Evolutionary conservation across 1,140 invertebrate species (phyloP).

Genomic region (Agrypnia vestita): DNA sequence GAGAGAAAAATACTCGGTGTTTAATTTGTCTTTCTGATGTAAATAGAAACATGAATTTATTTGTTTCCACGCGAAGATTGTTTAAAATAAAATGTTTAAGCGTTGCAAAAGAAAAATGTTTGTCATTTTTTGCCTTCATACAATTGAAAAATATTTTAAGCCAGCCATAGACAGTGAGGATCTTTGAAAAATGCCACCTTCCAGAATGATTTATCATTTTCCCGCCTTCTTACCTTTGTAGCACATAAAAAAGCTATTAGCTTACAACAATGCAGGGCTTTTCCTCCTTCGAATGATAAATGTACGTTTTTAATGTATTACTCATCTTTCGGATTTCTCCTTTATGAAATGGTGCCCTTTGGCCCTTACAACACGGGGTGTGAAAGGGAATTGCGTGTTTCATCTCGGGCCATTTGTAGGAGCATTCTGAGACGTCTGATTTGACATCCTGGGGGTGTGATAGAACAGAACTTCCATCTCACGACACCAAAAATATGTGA

Average conservation of each 20-base stretch:
- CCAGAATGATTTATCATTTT: slow-evolving; percentile 42
- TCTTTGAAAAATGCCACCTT: slow-evolving; percentile 45
- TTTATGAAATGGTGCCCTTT: slow-evolving; percentile 38
- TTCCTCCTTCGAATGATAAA: slow-evolving; percentile 50
- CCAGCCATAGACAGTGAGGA: slow-evolving; percentile 15
- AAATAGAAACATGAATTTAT: too few species aligned
- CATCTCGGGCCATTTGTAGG: slow-evolving; percentile 17
- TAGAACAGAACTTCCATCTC: neutral
- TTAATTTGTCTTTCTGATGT: too few species aligned
- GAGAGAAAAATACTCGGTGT: too few species aligned
- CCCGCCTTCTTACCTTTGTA: slow-evolving; percentile 46
- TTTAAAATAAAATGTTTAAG: slow-evolving; percentile 22
- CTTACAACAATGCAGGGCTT: slow-evolving; percentile 48
- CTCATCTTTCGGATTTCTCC: slow-evolving; percentile 48
- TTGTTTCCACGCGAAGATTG: neutral
- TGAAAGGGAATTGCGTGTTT: slow-evolving; percentile 36
- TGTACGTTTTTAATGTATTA: slow-evolving; percentile 50
- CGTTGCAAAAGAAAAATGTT: slow-evolving; percentile 29
- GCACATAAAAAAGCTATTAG: slow-evolving; percentile 51
- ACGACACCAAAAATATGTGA: too few species aligned
- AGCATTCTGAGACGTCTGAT: slow-evolving; percentile 9
- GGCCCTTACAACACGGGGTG: slow-evolving; percentile 19
- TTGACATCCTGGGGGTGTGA: slow-evolving; percentile 13
- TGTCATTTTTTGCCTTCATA: slow-evolving; percentile 34
- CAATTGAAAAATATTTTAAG: slow-evolving; percentile 48